Evolutionary conservation across 2,113 vertebrate species (phyloP).

Genomic region (Saguinus midas): DNA sequence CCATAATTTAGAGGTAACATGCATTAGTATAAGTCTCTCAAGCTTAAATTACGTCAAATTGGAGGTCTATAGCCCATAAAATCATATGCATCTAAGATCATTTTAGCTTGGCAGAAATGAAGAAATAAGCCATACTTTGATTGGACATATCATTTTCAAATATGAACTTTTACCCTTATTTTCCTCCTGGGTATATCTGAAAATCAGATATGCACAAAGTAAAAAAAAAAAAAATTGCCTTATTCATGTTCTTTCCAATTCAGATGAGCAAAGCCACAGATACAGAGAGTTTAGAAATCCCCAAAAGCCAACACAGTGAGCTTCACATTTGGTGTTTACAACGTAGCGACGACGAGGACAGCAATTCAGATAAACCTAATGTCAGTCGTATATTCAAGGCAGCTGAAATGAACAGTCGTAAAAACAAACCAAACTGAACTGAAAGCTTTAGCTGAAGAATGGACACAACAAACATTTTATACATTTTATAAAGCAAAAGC

Average conservation of each 20-base stretch:
- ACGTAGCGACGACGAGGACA: background rate
- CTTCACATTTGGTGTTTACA: conserved; percentile 45
- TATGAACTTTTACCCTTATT: conserved; percentile 24
- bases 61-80: conserved; percentile 43
- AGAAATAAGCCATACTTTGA: background rate
- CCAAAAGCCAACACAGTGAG: background rate
- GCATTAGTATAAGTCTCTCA: background rate
- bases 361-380: conserved; percentile 59
- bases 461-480: conserved; percentile 55
- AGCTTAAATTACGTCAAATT: conserved; percentile 35
- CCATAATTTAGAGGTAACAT: background rate
- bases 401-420: conserved; percentile 60
- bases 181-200: background rate
- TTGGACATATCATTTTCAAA: background rate
- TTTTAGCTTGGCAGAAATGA: conserved; percentile 49
- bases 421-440: conserved; percentile 64
- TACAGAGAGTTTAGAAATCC: background rate
- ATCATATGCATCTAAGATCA: conserved; percentile 34
- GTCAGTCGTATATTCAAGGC: conserved; percentile 46
- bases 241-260: background rate
- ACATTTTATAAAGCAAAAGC: conserved; percentile 56
- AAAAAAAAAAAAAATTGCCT: background rate
- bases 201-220: conserved; percentile 17
- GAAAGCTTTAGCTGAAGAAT: conserved; percentile 68
- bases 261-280: background rate